A percentile compares a stretch with the other conserved stretches of the same genome.
phyloP scores from a whole-genome alignment of 1,140 invertebrate species.

The Lethrus apterus region DNA sequence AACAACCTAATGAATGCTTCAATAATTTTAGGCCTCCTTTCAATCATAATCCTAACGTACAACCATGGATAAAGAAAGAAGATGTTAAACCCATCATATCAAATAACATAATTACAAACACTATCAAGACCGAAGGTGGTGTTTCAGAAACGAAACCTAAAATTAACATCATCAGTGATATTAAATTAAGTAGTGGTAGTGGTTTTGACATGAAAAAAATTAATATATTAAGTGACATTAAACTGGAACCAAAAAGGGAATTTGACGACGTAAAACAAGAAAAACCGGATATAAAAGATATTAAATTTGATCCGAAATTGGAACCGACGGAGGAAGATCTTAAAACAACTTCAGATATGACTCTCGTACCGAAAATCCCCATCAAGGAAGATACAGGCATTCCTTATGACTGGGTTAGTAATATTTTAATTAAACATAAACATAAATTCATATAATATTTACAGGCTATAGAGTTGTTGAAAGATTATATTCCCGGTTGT shows the following conservation, averaged over 20 bases:
- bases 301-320: slow-evolving; percentile 35
- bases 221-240: slow-evolving; percentile 39
- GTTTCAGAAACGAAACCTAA: slow-evolving; percentile 33
- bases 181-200: slow-evolving; percentile 30
- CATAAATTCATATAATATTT: slow-evolving; percentile 28
- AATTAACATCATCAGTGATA: slow-evolving; percentile 41
- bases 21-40: slow-evolving; percentile 15
- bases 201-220: slow-evolving; percentile 32
- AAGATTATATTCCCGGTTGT: slow-evolving; percentile 79
- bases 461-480: slow-evolving; percentile 75
- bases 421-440: slow-evolving; percentile 4
- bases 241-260: slow-evolving; percentile 37
- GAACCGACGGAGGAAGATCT: slow-evolving; percentile 50
- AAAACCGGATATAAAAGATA: slow-evolving; percentile 20
- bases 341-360: slow-evolving; percentile 41
- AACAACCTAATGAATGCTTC: slow-evolving; percentile 5
- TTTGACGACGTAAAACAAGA: slow-evolving; percentile 25
- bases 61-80: slow-evolving; percentile 30
- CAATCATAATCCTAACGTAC: slow-evolving; percentile 19
- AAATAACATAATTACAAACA: slow-evolving; percentile 15
- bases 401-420: slow-evolving; percentile 70
- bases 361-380: slow-evolving; percentile 23
- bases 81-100: slow-evolving; percentile 18
- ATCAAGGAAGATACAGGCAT: slow-evolving; percentile 68
- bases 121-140: slow-evolving; percentile 29